Evolutionary conservation across 1,140 invertebrate species (phyloP).

Genomic region (Leptinotarsa undecemlineata): DNA sequence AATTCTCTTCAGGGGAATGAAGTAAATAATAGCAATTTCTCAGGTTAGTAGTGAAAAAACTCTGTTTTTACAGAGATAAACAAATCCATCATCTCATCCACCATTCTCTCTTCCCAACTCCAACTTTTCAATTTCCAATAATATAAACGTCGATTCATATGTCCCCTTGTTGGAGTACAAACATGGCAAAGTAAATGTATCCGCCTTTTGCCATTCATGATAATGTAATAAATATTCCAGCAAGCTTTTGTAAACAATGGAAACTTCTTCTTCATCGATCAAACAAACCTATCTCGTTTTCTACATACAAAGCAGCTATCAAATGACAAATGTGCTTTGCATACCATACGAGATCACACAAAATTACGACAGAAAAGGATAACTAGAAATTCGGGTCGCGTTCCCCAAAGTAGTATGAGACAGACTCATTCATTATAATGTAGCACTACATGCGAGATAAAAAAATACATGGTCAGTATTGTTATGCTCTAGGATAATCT

Average conservation of each 20-base stretch:
- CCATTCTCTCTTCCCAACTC: too few species aligned
- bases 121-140: too few species aligned
- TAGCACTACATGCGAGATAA: slow-evolving; percentile 1
- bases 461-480: background rate
- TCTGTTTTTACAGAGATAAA: too few species aligned
- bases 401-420: background rate
- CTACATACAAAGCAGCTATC: background rate
- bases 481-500: too few species aligned
- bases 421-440: background rate
- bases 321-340: slow-evolving; percentile 4
- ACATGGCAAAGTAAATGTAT: too few species aligned
- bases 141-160: too few species aligned
- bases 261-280: slow-evolving; percentile 3
- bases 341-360: background rate
- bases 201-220: background rate
- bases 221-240: slow-evolving; percentile 4
- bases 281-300: slow-evolving; percentile 3
- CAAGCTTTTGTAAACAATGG: background rate
- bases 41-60: too few species aligned
- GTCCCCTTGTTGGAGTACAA: too few species aligned
- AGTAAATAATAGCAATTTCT: too few species aligned
- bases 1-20: too few species aligned
- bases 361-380: background rate
- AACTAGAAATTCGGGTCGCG: background rate
- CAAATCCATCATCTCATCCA: too few species aligned